Evolutionary conservation across 2,797 vertebrate genomes (phyloP), one percentile per base, ranked within the genome.

Genomic region (Chrysocyon brachyurus): DNA sequence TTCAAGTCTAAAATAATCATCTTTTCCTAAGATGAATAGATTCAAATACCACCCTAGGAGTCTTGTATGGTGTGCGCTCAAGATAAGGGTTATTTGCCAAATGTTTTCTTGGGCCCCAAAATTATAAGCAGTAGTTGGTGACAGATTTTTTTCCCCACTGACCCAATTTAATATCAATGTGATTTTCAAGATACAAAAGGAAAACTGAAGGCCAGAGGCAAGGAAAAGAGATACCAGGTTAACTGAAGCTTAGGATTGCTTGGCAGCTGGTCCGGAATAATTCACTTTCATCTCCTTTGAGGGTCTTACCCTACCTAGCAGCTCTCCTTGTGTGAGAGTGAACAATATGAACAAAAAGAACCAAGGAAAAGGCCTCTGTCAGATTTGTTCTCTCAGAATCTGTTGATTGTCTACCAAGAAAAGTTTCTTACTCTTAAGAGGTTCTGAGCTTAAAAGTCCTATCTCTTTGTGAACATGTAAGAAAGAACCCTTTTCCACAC

Each of bases 351-450:
- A 85, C 77, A 82, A 75, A 94, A 90, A 61, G 31, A 86, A 61
- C 68, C 59, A 85, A 57, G 61, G 52, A n/a, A 90, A 90, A 70
- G 33, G 22, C 11, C 52, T 89, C 59, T 63, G 63, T 36, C 82
- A 52, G 72, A 56, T 92, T 66, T 85, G 77, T 87, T 85, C 70
- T 22, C 77, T 92, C 85, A 26, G 90, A 91, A 75, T 84, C 75
- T 61, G 26, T 36, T 94, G 87, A 78, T 26, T 19, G 70, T 90
- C 92, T 91, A 87, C 79, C 64, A 94, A 94, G 96, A 95, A 96
- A 96, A 93, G 54, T 87, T 96, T 93, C 87, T 92, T 64, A 63
- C 61, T 24, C 56, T 93, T 54, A 72, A 92, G 84, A 96, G n/a
- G 83, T 84, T 91, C 82, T 95, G 88, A 96, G n/a, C 77, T 84